Conservation (phyloP, 2,797 vertebrate genomes). For the Semotilus atromaculatus region DNA sequence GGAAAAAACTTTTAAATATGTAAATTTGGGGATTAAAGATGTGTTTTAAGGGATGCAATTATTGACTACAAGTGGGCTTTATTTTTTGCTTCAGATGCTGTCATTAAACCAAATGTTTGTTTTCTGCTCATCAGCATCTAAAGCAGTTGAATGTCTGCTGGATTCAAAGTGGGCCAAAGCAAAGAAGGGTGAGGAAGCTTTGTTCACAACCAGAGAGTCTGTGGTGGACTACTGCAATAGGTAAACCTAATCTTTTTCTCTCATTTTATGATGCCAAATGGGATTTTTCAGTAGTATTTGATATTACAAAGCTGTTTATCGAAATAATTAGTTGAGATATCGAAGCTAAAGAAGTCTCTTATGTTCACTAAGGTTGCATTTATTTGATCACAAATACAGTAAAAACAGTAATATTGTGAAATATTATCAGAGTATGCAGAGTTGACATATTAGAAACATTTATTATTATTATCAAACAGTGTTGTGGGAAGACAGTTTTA, state of each 20-base stretch:
- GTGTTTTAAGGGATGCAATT: no score
- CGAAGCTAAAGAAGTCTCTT: neutral
- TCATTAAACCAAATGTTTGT: constrained; percentile 7
- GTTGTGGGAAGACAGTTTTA: neutral
- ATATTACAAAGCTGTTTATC: neutral
- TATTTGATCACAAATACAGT: no score
- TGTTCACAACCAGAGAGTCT: constrained; percentile 95
- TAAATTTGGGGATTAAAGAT: no score
- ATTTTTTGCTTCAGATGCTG: neutral
- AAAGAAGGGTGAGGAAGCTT: constrained; percentile 94
- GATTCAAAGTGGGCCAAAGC: constrained; percentile 99
- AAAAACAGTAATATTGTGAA: neutral
- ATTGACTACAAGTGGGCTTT: no score
- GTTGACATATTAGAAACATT: neutral
- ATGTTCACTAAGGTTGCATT: neutral
- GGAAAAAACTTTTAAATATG: no score
- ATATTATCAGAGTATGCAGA: neutral
- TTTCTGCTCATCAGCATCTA: constrained; percentile 83
- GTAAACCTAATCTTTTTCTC: constrained; percentile 56
- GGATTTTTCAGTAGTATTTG: neutral
- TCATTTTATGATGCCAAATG: neutral
- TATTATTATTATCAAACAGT: neutral
- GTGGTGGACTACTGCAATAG: constrained; percentile 97
- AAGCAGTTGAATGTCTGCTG: constrained; percentile 96
- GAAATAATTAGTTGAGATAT: neutral